These are phyloP conservation scores for Melanocharis versteri DNA, from an alignment of 2,113 vertebrate genomes.

Conservation along the genomic window DNA sequence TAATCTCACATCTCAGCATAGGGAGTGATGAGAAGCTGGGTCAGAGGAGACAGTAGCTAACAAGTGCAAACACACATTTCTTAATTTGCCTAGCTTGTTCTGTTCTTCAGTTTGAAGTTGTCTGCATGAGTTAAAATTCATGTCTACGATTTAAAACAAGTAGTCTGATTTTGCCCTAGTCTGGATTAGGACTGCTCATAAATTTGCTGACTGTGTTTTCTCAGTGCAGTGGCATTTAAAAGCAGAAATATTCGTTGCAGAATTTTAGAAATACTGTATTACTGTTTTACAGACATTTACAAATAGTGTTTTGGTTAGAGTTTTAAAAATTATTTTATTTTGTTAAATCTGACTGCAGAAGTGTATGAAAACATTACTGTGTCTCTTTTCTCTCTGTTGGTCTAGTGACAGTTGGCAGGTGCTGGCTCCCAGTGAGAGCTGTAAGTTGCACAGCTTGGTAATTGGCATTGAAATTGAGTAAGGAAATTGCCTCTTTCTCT, in stretches of 20 bases:
- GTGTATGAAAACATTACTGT: not conserved
- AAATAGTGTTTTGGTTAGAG: not conserved
- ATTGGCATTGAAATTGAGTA: constrained; percentile 27
- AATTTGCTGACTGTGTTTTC: not conserved
- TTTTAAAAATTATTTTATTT: not conserved
- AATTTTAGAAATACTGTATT: not conserved
- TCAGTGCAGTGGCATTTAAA: not conserved
- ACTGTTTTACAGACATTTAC: not conserved
- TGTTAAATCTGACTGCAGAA: not conserved
- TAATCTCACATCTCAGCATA: not conserved
- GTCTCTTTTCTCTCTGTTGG: not conserved
- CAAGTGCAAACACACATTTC: not conserved
- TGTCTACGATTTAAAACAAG: not conserved
- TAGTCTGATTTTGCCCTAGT: not conserved
- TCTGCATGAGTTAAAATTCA: not conserved
- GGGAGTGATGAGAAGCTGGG: not conserved
- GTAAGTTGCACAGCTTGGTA: constrained; percentile 35
- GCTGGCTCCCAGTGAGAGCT: not conserved
- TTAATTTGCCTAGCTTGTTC: not conserved
- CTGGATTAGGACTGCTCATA: not conserved
- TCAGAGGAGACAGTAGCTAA: not conserved
- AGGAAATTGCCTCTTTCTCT: constrained; percentile 35
- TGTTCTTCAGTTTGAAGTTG: not conserved
- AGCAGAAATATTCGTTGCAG: not conserved
- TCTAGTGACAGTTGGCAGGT: constrained; percentile 49